Conservation (phyloP, 2,888 invertebrate genomes). For the Torymus tubicola region DNA sequence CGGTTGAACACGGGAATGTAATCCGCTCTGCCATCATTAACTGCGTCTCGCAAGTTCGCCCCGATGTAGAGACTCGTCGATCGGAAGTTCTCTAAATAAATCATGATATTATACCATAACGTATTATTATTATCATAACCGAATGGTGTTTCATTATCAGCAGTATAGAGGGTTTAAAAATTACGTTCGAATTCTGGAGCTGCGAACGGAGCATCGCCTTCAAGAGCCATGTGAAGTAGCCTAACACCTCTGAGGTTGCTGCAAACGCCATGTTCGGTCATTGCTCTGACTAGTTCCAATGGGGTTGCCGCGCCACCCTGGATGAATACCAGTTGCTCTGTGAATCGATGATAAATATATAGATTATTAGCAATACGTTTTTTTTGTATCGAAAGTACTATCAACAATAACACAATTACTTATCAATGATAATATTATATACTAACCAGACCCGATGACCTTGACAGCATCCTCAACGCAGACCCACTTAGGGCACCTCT, state of each 20-base stretch:
- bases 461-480: slow-evolving; percentile 71
- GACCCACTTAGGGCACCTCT: slow-evolving; percentile 71
- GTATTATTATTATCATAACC: neutral
- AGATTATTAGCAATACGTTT: neutral
- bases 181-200: slow-evolving; percentile 79
- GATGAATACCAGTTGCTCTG: slow-evolving; percentile 80
- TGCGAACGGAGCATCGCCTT: slow-evolving; percentile 79
- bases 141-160: neutral
- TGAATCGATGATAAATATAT: slow-evolving; percentile 34
- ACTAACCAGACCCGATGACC: slow-evolving; percentile 69
- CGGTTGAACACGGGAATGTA: slow-evolving; percentile 80
- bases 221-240: slow-evolving; percentile 80
- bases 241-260: slow-evolving; percentile 77
- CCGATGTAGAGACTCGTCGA: slow-evolving; percentile 81
- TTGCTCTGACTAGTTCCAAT: slow-evolving; percentile 78
- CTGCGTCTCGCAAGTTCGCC: slow-evolving; percentile 78
- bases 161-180: neutral
- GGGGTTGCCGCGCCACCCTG: slow-evolving; percentile 83
- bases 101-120: no score
- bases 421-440: neutral
- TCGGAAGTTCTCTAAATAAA: slow-evolving; percentile 78
- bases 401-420: no score
- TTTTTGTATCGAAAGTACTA: no score
- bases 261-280: slow-evolving; percentile 79
- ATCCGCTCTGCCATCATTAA: slow-evolving; percentile 80